Conservation (phyloP, 2,113 vertebrate species). For the Carassius auratus region DNA sequence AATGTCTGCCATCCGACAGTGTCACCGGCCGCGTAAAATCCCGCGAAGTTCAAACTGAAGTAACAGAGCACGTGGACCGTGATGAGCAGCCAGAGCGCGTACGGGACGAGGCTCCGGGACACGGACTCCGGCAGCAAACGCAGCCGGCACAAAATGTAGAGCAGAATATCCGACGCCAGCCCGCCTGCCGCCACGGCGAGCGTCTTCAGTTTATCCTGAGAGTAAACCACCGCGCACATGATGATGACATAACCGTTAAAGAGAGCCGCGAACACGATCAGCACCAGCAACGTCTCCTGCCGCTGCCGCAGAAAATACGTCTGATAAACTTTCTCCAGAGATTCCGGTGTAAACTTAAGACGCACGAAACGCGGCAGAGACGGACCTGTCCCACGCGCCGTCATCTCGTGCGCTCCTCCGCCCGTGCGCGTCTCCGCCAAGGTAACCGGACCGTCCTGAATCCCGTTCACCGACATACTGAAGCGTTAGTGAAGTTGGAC, state of each 20-base stretch:
- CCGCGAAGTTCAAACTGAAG: slow-evolving; percentile 82
- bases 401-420: slow-evolving; percentile 72
- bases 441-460: slow-evolving; percentile 38
- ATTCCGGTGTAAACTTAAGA: slow-evolving; percentile 83
- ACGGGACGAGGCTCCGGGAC: slow-evolving; percentile 80
- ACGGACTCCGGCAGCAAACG: slow-evolving; percentile 74
- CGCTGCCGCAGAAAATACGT: slow-evolving; percentile 90
- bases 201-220: slow-evolving; percentile 77
- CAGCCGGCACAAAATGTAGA: slow-evolving; percentile 79
- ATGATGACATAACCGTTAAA: slow-evolving; percentile 88
- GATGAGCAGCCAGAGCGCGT: slow-evolving; percentile 86
- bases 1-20: slow-evolving; percentile 92
- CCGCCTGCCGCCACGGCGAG: slow-evolving; percentile 74
- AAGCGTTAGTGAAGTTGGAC: neutral
- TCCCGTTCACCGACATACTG: slow-evolving; percentile 67
- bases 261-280: slow-evolving; percentile 85
- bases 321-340: slow-evolving; percentile 90
- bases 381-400: slow-evolving; percentile 69
- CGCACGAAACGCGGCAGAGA: slow-evolving; percentile 83
- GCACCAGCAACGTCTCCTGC: slow-evolving; percentile 83
- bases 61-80: slow-evolving; percentile 86
- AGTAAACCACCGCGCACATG: slow-evolving; percentile 82
- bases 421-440: slow-evolving; percentile 68
- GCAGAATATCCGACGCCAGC: slow-evolving; percentile 73
- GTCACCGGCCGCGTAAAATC: slow-evolving; percentile 81